phyloP scores from a whole-genome alignment of 2,797 vertebrate genomes.

The Glossophaga mutica region DNA sequence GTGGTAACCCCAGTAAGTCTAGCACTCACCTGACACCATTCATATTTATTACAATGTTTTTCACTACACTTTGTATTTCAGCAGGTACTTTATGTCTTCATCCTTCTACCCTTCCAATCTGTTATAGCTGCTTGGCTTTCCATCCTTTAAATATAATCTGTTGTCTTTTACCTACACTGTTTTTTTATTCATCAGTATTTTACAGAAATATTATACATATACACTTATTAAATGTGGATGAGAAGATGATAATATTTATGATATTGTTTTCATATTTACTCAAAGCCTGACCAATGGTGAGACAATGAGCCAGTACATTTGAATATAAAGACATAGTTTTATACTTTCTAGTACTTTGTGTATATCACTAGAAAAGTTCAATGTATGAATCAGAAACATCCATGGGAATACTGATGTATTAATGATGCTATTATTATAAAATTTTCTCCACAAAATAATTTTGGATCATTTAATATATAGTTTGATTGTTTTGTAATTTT shows the following conservation, averaged over 20 bases:
- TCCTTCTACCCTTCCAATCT: background rate
- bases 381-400: background rate
- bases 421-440: background rate
- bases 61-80: background rate
- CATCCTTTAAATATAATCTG: background rate
- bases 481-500: background rate
- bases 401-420: background rate
- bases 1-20: background rate
- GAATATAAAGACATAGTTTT: background rate
- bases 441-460: background rate
- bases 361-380: background rate
- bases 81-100: background rate
- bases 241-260: background rate
- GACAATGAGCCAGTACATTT: background rate
- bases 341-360: background rate
- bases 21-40: background rate
- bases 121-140: background rate
- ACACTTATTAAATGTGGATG: background rate
- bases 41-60: background rate
- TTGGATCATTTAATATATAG: background rate
- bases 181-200: background rate
- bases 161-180: background rate
- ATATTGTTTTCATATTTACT: background rate
- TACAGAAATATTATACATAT: background rate
- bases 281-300: background rate